Conservation (phyloP, 2,888 invertebrate species). For the Sphinx pinastri region DNA sequence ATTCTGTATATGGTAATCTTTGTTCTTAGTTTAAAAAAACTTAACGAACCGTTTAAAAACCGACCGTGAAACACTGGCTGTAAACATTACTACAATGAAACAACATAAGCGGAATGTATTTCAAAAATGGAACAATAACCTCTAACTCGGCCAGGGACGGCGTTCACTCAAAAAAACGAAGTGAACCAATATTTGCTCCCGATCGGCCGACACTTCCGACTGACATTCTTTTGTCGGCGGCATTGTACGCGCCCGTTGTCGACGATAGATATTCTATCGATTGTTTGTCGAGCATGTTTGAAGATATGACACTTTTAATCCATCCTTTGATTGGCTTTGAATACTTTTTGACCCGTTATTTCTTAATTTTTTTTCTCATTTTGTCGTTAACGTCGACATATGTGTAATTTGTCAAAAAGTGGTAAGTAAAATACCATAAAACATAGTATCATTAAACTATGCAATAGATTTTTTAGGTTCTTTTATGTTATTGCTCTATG, state of each 20-base stretch:
- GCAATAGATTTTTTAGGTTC: too few species aligned
- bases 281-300: constrained; percentile 19
- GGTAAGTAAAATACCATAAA: too few species aligned
- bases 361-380: not conserved
- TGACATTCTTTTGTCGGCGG: constrained; percentile 60
- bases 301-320: constrained; percentile 1
- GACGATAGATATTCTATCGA: constrained; percentile 26
- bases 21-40: too few species aligned
- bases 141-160: constrained; percentile 81
- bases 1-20: too few species aligned
- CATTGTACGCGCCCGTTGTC: constrained; percentile 25
- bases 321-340: not conserved
- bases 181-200: constrained; percentile 62
- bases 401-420: too few species aligned
- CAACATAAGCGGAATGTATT: constrained; percentile 67
- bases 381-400: too few species aligned
- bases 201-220: constrained; percentile 58
- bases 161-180: constrained; percentile 68
- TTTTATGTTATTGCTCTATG: too few species aligned
- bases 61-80: constrained; percentile 26
- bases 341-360: not conserved
- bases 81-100: constrained; percentile 34
- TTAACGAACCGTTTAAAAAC: too few species aligned
- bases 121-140: constrained; percentile 79
- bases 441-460: too few species aligned